Percentiles rank a stretch among this genome's conserved stretches.
Evolutionary conservation across 2,888 invertebrate species (phyloP).

Genomic region (Lampropteryx suffumata): DNA sequence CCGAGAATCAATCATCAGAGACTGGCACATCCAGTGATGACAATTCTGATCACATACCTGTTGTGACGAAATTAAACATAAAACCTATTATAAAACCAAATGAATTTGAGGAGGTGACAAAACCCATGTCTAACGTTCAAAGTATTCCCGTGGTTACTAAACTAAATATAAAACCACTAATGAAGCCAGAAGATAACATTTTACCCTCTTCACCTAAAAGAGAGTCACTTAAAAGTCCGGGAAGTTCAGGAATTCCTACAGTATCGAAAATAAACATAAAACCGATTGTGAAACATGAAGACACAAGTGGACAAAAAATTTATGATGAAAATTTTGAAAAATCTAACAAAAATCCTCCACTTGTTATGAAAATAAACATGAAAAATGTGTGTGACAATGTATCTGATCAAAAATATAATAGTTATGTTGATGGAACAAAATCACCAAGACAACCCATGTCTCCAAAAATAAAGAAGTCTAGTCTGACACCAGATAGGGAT

Average conservation of each 20-base stretch:
- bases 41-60: constrained; percentile 70
- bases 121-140: constrained; percentile 48
- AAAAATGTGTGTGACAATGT: constrained; percentile 61
- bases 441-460: constrained; percentile 61
- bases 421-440: constrained; percentile 60
- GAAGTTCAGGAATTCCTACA: constrained; percentile 54
- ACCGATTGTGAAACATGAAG: constrained; percentile 71
- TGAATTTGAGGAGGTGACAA: constrained; percentile 48
- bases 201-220: constrained; percentile 68
- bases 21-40: constrained; percentile 77
- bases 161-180: constrained; percentile 69
- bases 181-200: constrained; percentile 63
- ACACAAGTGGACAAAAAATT: constrained; percentile 43
- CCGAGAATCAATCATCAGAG: constrained; percentile 74
- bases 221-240: constrained; percentile 50
- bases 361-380: constrained; percentile 76
- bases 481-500: constrained; percentile 21
- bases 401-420: constrained; percentile 38
- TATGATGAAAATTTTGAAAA: constrained; percentile 53
- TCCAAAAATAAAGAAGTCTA: constrained; percentile 26
- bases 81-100: constrained; percentile 78
- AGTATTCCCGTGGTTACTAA: constrained; percentile 69
- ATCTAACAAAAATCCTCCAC: constrained; percentile 62
- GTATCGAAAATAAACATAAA: constrained; percentile 77
- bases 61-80: constrained; percentile 82